phyloP scores from a whole-genome alignment of 2,888 invertebrate species.

The Caenorhabditis sp. region DNA sequence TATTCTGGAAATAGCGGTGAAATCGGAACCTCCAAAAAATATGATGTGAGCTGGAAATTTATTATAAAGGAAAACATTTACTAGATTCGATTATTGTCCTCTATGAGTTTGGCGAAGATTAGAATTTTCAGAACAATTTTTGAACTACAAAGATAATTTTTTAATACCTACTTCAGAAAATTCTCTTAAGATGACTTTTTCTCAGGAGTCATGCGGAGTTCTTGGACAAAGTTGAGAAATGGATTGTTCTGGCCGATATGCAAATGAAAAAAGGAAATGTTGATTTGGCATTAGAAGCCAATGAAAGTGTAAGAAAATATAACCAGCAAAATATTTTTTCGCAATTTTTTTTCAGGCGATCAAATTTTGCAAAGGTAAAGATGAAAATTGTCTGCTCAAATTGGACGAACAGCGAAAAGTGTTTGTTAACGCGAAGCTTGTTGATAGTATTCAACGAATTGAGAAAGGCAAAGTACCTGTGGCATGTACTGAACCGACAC shows the following conservation, averaged over 20 bases:
- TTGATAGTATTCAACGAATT: slow-evolving; percentile 70
- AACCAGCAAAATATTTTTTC: too few species aligned
- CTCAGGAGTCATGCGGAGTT: slow-evolving; percentile 66
- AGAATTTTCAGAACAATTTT: too few species aligned
- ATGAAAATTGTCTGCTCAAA: slow-evolving; percentile 49
- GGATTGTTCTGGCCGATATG: slow-evolving; percentile 69
- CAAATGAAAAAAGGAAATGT: slow-evolving; percentile 67
- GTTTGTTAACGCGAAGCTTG: slow-evolving; percentile 69
- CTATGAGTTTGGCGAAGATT: too few species aligned
- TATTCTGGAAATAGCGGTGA: slow-evolving; percentile 80
- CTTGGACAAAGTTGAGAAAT: slow-evolving; percentile 68
- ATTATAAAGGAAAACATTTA: too few species aligned
- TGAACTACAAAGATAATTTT: too few species aligned
- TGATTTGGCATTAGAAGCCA: slow-evolving; percentile 70
- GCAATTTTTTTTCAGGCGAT: slow-evolving; percentile 50
- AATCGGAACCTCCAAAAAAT: slow-evolving; percentile 76
- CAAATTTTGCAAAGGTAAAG: slow-evolving; percentile 71
- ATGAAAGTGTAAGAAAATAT: slow-evolving; percentile 30
- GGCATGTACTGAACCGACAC: slow-evolving; percentile 17
- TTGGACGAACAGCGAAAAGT: slow-evolving; percentile 65
- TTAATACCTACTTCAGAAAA: too few species aligned
- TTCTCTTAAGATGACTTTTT: too few species aligned
- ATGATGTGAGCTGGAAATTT: slow-evolving; percentile 73
- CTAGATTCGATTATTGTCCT: background rate
- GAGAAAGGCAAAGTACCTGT: slow-evolving; percentile 62